These are phyloP conservation scores for Cyphomyrus discorhynchus DNA, from an alignment of 2,113 vertebrate genomes.

Conservation along the genomic window DNA sequence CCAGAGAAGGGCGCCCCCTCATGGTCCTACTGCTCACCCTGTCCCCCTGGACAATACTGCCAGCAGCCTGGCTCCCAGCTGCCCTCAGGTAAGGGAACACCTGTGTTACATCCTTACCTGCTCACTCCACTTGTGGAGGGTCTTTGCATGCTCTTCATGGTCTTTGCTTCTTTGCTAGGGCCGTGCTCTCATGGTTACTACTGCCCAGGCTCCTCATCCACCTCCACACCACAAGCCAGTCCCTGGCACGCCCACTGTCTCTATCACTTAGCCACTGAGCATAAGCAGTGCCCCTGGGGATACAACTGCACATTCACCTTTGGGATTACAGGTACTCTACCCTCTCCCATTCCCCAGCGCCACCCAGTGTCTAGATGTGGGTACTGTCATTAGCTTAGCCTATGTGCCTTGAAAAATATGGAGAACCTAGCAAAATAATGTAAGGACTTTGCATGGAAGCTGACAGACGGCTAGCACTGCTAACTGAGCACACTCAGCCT, in stretches of 20 bases:
- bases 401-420: neutral
- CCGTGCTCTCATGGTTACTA: constrained; percentile 62
- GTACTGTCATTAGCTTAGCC: neutral
- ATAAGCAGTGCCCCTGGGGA: constrained; percentile 31
- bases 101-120: neutral
- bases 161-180: constrained; percentile 42
- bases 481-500: neutral
- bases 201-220: constrained; percentile 52
- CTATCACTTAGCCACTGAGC: constrained; percentile 33
- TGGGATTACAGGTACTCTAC: constrained; percentile 22
- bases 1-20: constrained; percentile 56
- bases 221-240: constrained; percentile 47
- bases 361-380: neutral
- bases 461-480: neutral
- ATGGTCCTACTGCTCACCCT: constrained; percentile 62
- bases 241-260: constrained; percentile 48
- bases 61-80: constrained; percentile 44
- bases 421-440: neutral
- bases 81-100: constrained; percentile 47
- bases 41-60: constrained; percentile 74
- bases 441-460: neutral
- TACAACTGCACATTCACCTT: constrained; percentile 39
- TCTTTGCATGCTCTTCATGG: constrained; percentile 17
- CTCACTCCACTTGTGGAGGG: neutral
- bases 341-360: neutral